Evolutionary conservation across 2,797 vertebrate species (phyloP).

Genomic region (Channallabes apus): DNA sequence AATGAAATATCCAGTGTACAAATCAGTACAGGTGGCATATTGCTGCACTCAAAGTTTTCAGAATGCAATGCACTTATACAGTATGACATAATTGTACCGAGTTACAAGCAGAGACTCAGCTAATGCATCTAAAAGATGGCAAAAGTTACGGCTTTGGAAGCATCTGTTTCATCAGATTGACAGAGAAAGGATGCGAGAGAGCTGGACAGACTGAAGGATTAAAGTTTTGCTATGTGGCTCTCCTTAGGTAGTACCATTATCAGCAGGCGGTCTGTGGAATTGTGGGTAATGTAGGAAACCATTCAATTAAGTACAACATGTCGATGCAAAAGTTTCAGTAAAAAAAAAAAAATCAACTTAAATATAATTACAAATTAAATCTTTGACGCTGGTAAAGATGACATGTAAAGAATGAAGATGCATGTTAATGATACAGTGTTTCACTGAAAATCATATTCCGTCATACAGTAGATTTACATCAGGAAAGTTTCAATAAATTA

Average conservation of each 20-base stretch:
- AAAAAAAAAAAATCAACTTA: neutral
- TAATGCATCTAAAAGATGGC: neutral
- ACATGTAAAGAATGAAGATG: neutral
- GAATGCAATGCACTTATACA: neutral
- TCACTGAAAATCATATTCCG: neutral
- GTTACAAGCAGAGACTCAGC: neutral
- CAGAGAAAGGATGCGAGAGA: neutral
- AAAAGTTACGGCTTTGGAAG: neutral
- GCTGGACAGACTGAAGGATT: neutral
- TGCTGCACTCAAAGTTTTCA: neutral
- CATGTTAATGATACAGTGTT: neutral
- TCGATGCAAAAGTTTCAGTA: neutral
- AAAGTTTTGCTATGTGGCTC: neutral
- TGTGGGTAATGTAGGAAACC: constrained; percentile 5
- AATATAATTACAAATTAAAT: constrained; percentile 5
- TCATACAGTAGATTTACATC: neutral
- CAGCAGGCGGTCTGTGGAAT: neutral
- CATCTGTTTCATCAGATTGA: neutral
- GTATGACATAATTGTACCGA: neutral
- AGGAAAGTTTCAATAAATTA: neutral
- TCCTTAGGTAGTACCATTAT: neutral
- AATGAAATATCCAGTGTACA: neutral
- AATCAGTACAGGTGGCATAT: neutral
- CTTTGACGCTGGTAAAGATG: neutral
- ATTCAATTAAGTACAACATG: neutral